Percentiles rank a stretch among this genome's conserved stretches.
Conservation (phyloP, 2,113 vertebrate genomes). For the Nanorana parkeri region DNA sequence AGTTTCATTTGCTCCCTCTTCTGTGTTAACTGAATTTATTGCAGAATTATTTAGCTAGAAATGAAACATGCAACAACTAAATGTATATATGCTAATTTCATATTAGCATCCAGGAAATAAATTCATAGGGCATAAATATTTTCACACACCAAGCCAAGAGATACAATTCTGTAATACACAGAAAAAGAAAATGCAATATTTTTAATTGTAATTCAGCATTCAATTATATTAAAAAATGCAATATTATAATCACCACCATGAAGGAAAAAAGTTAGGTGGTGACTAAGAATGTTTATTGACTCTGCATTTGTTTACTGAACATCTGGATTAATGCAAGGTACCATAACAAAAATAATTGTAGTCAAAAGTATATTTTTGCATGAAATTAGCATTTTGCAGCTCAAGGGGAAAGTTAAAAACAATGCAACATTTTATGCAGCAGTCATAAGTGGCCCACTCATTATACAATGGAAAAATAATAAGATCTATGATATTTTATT, state of each 20-base stretch:
- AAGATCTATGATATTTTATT: no score
- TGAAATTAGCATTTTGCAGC: background rate
- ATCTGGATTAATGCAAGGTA: background rate
- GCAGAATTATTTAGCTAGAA: background rate
- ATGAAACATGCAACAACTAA: background rate
- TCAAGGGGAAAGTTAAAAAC: no score
- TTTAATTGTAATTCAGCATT: background rate
- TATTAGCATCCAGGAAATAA: background rate
- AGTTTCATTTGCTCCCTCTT: background rate
- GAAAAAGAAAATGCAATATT: background rate
- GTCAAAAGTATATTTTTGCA: background rate
- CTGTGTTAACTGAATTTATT: conserved; percentile 14
- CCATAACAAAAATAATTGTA: background rate
- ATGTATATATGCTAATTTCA: background rate
- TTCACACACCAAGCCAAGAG: background rate
- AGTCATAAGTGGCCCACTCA: no score
- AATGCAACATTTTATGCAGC: no score
- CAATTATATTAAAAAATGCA: background rate
- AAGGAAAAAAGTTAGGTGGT: background rate
- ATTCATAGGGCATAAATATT: background rate
- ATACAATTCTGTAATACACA: background rate
- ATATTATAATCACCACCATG: background rate
- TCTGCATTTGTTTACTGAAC: background rate
- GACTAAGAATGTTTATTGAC: background rate
- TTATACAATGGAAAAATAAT: no score